Evolutionary conservation across 2,888 invertebrate species (phyloP).

Genomic region (Lasioglossum morio): DNA sequence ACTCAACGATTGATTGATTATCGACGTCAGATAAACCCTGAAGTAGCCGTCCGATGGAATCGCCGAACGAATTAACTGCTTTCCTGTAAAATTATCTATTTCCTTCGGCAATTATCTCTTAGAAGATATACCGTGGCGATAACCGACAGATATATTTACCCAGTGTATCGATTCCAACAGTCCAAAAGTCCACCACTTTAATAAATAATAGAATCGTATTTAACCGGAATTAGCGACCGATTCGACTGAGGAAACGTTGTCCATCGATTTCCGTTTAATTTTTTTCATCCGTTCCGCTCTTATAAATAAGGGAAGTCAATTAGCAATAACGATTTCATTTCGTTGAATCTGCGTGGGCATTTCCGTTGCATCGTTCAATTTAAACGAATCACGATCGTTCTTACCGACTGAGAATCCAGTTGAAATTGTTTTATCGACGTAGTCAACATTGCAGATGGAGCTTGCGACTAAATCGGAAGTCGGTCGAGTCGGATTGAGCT

Average conservation of each 20-base stretch:
- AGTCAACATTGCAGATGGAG: slow-evolving; percentile 58
- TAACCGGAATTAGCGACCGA: neutral
- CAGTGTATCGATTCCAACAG: slow-evolving; percentile 31
- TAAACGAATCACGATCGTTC: neutral
- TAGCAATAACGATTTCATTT: neutral
- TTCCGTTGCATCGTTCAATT: neutral
- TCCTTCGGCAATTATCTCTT: neutral
- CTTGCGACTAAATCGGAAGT: slow-evolving; percentile 5
- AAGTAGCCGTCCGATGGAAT: slow-evolving; percentile 8
- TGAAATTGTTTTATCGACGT: slow-evolving; percentile 26
- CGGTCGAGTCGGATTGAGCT: too few relatives aligned
- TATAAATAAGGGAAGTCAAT: neutral
- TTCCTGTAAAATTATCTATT: slow-evolving; percentile 22
- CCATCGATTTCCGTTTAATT: slow-evolving; percentile 8
- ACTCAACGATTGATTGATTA: neutral
- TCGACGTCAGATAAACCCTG: slow-evolving; percentile 1
- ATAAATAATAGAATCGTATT: slow-evolving; percentile 29
- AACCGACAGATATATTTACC: slow-evolving; percentile 20
- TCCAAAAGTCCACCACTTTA: slow-evolving; percentile 26
- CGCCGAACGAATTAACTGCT: neutral
- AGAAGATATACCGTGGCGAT: slow-evolving; percentile 9
- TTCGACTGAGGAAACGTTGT: neutral
- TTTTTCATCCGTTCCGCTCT: neutral
- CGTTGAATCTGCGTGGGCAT: neutral
- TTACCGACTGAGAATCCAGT: slow-evolving; percentile 9